Conservation (phyloP, 2,113 vertebrate genomes). For the Daphoenositta chrysoptera region DNA sequence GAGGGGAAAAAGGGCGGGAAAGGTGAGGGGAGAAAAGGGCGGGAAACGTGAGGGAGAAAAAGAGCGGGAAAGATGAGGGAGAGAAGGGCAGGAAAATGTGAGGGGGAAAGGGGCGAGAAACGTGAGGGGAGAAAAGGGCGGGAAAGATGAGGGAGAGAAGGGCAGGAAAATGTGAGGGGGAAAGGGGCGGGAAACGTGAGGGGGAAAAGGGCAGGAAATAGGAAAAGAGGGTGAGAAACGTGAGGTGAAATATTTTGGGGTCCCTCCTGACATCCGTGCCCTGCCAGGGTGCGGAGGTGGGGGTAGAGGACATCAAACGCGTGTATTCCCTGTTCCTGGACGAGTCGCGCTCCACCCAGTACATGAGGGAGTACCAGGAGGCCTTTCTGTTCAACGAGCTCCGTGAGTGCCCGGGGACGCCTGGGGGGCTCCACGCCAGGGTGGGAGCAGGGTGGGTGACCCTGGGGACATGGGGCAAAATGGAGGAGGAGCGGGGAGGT, state of each 20-base stretch:
- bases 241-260: neutral
- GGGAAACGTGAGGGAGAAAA: neutral
- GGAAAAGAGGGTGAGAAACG: rapidly evolving
- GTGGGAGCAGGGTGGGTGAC: neutral
- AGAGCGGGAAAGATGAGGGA: neutral
- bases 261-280: rapidly evolving
- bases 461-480: neutral
- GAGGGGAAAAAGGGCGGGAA: neutral
- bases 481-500: neutral
- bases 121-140: neutral
- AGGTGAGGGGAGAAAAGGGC: neutral
- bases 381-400: neutral
- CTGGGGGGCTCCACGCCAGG: neutral
- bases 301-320: neutral
- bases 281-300: neutral
- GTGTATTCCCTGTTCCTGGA: neutral
- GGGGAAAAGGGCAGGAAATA: neutral
- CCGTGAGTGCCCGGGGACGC: neutral
- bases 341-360: neutral
- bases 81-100: neutral
- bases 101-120: neutral
- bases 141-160: neutral
- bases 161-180: neutral
- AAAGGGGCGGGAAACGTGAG: neutral
- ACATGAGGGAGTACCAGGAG: neutral